Evolutionary conservation across 2,888 invertebrate species (phyloP).

Genomic region (Microctonus hyperodae): DNA sequence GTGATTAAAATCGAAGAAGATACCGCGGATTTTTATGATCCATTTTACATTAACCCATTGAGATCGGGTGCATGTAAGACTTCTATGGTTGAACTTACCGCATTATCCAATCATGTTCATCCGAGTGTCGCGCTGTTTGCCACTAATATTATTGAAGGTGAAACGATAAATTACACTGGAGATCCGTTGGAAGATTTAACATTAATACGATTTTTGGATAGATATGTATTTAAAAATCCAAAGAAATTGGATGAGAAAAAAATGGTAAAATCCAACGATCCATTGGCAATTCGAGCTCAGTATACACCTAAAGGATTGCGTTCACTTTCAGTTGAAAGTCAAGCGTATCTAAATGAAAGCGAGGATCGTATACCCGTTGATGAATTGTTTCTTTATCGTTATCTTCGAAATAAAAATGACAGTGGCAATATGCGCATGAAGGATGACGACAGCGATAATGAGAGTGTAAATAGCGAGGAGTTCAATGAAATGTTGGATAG

Average conservation of each 20-base stretch:
- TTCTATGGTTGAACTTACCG: conserved; percentile 77
- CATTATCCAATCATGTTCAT: conserved; percentile 82
- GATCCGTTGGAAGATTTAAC: conserved; percentile 95
- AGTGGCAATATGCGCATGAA: conserved; percentile 31
- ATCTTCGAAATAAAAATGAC: conserved; percentile 48
- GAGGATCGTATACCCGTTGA: conserved; percentile 85
- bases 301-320: conserved; percentile 76
- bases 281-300: conserved; percentile 72
- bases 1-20: conserved; percentile 44
- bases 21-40: conserved; percentile 68
- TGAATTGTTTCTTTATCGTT: conserved; percentile 84
- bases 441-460: conserved; percentile 63
- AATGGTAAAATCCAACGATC: conserved; percentile 68
- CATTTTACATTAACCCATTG: conserved; percentile 81
- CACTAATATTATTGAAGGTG: conserved; percentile 76
- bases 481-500: conserved; percentile 66
- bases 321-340: conserved; percentile 76
- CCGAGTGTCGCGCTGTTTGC: conserved; percentile 93
- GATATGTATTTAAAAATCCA: conserved; percentile 95
- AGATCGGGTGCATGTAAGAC: conserved; percentile 80
- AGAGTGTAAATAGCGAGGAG: conserved; percentile 64
- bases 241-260: conserved; percentile 69
- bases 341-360: conserved; percentile 73
- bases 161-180: conserved; percentile 83
- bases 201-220: conserved; percentile 88